Percentiles rank a stretch among this genome's conserved stretches.
Evolutionary conservation across 2,113 vertebrate genomes (phyloP).

Genomic region (Lepus europaeus): DNA sequence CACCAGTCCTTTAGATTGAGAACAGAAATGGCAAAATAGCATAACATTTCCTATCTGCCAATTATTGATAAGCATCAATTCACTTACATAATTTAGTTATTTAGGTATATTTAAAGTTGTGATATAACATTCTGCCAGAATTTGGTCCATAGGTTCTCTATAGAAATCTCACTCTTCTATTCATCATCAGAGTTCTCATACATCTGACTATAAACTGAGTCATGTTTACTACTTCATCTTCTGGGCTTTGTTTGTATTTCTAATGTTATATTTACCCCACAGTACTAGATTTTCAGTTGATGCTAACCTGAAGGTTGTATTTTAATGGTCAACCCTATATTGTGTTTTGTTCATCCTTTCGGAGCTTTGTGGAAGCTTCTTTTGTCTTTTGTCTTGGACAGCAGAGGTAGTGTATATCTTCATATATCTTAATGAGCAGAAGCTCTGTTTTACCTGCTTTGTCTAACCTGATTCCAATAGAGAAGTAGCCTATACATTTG

Average conservation of each 20-base stretch:
- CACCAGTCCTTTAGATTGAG: neutral
- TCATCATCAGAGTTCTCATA: neutral
- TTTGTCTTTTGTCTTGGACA: neutral
- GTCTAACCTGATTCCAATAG: neutral
- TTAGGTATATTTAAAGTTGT: neutral
- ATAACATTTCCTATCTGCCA: neutral
- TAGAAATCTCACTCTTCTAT: neutral
- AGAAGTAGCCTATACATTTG: neutral
- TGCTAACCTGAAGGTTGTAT: neutral
- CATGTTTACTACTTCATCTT: neutral
- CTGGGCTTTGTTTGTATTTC: neutral
- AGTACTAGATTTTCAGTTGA: constrained; percentile 5
- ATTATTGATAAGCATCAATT: neutral
- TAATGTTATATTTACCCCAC: neutral
- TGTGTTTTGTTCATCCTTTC: neutral
- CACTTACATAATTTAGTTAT: neutral
- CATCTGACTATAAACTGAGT: constrained; percentile 7
- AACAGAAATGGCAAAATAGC: neutral
- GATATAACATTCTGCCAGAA: neutral
- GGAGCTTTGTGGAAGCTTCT: neutral
- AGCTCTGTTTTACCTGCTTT: neutral
- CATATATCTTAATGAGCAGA: neutral
- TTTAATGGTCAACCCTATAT: neutral
- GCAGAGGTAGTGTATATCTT: constrained; percentile 14
- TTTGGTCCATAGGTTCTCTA: neutral